phyloP scores from a whole-genome alignment of 2,888 invertebrate genomes.

The Deilephila elpenor region DNA sequence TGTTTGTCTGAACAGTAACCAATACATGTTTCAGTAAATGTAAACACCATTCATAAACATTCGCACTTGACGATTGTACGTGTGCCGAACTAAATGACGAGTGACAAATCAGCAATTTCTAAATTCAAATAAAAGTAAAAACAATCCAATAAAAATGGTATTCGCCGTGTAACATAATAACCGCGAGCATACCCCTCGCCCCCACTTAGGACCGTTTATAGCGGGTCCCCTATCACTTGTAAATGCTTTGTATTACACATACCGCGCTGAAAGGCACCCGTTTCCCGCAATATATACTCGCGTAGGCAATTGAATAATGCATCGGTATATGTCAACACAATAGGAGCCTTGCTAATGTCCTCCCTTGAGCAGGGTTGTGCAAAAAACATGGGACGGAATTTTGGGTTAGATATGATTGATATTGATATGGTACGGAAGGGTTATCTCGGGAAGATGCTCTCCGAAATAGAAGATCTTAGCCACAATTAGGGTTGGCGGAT shows the following conservation, averaged over 20 bases:
- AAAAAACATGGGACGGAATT: constrained; percentile 51
- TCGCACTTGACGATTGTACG: too few relatives aligned
- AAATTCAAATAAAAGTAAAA: background rate
- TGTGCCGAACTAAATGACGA: too few relatives aligned
- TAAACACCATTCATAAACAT: too few relatives aligned
- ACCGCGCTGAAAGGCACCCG: constrained; percentile 39
- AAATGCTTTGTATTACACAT: constrained; percentile 59
- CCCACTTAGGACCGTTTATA: constrained; percentile 51
- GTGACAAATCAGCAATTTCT: too few relatives aligned
- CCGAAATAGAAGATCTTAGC: constrained; percentile 25
- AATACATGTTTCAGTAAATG: too few relatives aligned
- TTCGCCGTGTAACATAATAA: constrained; percentile 32
- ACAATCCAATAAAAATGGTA: background rate
- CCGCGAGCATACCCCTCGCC: constrained; percentile 39
- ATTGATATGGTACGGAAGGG: constrained; percentile 25
- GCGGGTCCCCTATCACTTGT: constrained; percentile 60
- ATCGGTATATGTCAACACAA: constrained; percentile 57
- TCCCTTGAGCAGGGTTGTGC: constrained; percentile 53
- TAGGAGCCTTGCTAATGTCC: constrained; percentile 42
- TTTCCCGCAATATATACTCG: constrained; percentile 42
- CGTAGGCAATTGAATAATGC: constrained; percentile 65
- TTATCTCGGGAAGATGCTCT: constrained; percentile 15
- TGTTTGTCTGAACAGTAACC: too few relatives aligned
- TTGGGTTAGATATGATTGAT: constrained; percentile 37
- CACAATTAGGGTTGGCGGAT: constrained; percentile 16